Conservation (phyloP, 2,888 invertebrate genomes). For the Ophion ellenae region DNA sequence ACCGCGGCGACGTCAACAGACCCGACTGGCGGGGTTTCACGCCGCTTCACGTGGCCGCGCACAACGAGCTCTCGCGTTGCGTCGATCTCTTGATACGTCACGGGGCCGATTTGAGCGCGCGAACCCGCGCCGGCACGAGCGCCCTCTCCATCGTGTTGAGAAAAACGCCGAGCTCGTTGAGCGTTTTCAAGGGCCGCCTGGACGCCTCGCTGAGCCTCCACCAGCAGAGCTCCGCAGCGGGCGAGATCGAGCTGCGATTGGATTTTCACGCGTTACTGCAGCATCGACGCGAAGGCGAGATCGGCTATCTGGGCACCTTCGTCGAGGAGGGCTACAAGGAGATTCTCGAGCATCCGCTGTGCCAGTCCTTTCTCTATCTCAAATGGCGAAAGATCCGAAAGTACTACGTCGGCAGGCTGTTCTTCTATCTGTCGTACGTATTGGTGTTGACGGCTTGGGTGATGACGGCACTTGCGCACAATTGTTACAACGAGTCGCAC, state of each 20-base stretch:
- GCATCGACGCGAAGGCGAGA: constrained; percentile 93
- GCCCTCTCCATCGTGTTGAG: constrained; percentile 93
- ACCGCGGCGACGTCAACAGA: constrained; percentile 93
- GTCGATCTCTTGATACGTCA: constrained; percentile 93
- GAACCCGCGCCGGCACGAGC: constrained; percentile 94
- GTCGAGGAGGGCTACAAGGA: constrained; percentile 96
- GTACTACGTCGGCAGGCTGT: constrained; percentile 92
- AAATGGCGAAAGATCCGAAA: constrained; percentile 96
- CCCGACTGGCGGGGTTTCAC: constrained; percentile 95
- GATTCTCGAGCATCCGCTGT: constrained; percentile 93
- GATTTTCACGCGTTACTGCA: constrained; percentile 93
- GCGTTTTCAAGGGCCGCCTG: constrained; percentile 92
- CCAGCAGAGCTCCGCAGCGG: constrained; percentile 90
- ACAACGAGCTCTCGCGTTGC: constrained; percentile 93
- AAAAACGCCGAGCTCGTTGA: constrained; percentile 93
- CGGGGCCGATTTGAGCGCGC: constrained; percentile 95
- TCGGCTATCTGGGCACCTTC: constrained; percentile 93
- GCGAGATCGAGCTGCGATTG: constrained; percentile 92
- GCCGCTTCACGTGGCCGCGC: constrained; percentile 92
- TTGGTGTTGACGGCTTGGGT: constrained; percentile 92
- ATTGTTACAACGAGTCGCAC: constrained; percentile 89
- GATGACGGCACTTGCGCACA: constrained; percentile 92
- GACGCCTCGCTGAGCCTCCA: constrained; percentile 92
- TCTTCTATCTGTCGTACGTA: constrained; percentile 92
- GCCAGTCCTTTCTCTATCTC: constrained; percentile 93